Evolutionary conservation across 2,888 invertebrate species (phyloP), one percentile per base, ranked within the genome.

Genomic region (Toxonevra muliebris): DNA sequence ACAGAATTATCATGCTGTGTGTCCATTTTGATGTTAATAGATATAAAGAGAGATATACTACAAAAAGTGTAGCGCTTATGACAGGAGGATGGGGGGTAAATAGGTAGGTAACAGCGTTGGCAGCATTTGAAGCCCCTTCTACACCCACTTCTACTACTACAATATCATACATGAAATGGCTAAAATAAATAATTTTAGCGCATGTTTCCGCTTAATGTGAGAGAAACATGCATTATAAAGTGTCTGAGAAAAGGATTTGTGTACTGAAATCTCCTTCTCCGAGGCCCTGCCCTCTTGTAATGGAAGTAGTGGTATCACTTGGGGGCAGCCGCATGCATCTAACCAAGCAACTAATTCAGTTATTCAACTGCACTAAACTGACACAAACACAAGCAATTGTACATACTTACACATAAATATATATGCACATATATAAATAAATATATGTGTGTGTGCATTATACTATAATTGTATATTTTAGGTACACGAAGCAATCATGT

Each of bases 341-440:
- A 65, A 61, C 60, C 65, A 71, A 74, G 75, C 70, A 74, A 73
- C 74, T 79, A 79, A 79, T 79, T 79, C 80, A 80, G 79, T 79
- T 79, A 74, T 73, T 55, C 66, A 69, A 57, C 66, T 66, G 62
- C 65, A 68, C 52, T 55, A 30, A 30, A 30, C 30, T 53, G 59
- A 59, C 52, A 59, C 65, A 59, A 30, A 30, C 30, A 30, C 3
- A 30, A 30, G 30, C 30, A 30, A 7, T 30, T 4, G 17, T 45
- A 42, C 42, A 45, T 13, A 50, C 15, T 30, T 45, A 40, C 41
- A 40, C 9, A 57, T 15, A 57, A 19, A 50, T 48, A 45, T 10
- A 20, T 19, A 45, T 15, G 17, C 30, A 57, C 30, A 57, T 13
- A 13, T 15, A 48, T 10, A 15, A 7, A 7, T 48, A 11, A 10